Conservation (phyloP, 2,888 invertebrate species). For the Unio delphinus region DNA sequence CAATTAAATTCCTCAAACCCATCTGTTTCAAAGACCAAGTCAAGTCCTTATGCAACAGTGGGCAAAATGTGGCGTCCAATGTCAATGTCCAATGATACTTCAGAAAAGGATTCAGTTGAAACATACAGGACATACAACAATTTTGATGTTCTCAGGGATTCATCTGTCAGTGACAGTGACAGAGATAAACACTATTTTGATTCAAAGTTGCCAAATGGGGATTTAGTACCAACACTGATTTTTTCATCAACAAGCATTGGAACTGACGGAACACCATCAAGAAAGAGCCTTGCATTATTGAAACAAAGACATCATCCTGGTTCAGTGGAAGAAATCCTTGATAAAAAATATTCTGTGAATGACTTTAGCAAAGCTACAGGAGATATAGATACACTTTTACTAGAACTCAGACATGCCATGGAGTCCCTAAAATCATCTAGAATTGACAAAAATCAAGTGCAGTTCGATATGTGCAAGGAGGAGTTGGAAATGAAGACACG, state of each 20-base stretch:
- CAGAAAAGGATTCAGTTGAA: constrained; percentile 32
- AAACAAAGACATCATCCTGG: constrained; percentile 46
- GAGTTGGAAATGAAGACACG: constrained; percentile 86
- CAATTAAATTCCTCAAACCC: constrained; percentile 22
- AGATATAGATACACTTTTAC: constrained; percentile 72
- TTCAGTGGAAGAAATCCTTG: constrained; percentile 50
- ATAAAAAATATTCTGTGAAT: constrained; percentile 46
- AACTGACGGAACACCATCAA: constrained; percentile 31
- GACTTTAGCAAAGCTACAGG: constrained; percentile 48
- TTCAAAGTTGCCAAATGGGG: background rate
- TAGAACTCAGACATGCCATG: constrained; percentile 56
- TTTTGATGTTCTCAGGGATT: constrained; percentile 43
- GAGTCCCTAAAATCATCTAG: constrained; percentile 53
- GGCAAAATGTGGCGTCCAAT: constrained; percentile 61
- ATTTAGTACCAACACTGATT: background rate
- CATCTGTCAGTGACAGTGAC: constrained; percentile 18
- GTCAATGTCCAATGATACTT: constrained; percentile 41
- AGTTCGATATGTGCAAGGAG: constrained; percentile 79
- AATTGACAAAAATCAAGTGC: constrained; percentile 46
- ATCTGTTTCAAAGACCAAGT: constrained; percentile 28
- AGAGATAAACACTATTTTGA: constrained; percentile 1
- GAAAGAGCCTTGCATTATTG: constrained; percentile 50
- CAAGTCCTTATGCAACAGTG: constrained; percentile 58
- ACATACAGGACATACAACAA: constrained; percentile 36
- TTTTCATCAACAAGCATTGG: constrained; percentile 2